Conservation (phyloP, 2,113 vertebrate species). For the Hemiscyllium ocellatum region DNA sequence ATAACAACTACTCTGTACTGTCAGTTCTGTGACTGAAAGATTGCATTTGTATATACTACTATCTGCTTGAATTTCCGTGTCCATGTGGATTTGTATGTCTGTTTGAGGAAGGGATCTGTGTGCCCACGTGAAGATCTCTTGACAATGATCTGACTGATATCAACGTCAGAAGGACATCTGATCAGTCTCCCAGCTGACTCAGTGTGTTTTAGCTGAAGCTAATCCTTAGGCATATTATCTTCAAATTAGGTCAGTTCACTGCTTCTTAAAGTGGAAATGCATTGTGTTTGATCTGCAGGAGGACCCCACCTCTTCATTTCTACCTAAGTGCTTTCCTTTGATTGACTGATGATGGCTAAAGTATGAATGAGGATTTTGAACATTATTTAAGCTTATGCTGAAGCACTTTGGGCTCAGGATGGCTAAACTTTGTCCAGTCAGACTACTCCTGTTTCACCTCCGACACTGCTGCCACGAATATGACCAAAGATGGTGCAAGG, state of each 20-base stretch:
- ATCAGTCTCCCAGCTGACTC: constrained; percentile 13
- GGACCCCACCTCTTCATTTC: neutral
- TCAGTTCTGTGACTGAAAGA: neutral
- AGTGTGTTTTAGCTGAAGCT: constrained; percentile 27
- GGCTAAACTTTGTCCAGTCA: neutral
- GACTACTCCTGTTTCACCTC: neutral
- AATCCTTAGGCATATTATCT: constrained; percentile 16
- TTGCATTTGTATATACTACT: neutral
- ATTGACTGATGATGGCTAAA: neutral
- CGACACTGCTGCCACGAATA: neutral
- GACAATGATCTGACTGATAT: neutral
- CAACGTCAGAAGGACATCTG: neutral
- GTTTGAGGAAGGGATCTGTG: neutral
- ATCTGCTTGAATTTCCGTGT: neutral
- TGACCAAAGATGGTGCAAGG: neutral
- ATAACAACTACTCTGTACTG: too few species aligned
- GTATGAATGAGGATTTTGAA: neutral
- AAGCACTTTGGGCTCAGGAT: too few species aligned
- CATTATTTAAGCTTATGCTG: neutral
- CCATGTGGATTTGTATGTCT: neutral
- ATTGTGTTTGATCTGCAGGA: neutral
- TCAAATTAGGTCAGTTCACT: constrained; percentile 21
- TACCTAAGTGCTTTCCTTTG: neutral
- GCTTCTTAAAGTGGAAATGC: constrained; percentile 19
- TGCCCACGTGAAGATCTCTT: neutral